Percentiles rank a stretch among this genome's conserved stretches.
Conservation (phyloP, 1,140 invertebrate species). For the Cotesia typhae region DNA sequence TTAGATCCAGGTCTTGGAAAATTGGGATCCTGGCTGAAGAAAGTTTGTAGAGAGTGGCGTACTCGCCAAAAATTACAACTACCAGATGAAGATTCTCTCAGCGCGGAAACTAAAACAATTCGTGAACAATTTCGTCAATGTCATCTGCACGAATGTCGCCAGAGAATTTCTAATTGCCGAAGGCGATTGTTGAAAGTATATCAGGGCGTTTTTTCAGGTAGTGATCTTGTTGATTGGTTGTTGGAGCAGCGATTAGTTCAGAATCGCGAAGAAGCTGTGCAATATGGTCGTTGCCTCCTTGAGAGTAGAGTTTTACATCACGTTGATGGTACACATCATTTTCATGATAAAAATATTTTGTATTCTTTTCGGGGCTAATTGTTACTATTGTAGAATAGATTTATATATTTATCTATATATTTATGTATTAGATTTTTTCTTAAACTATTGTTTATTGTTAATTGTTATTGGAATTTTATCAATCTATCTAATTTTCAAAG, state of each 20-base stretch:
- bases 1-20: slow-evolving; percentile 73
- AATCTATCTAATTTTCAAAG: slow-evolving; percentile 6
- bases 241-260: slow-evolving; percentile 78
- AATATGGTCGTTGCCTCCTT: slow-evolving; percentile 84
- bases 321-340: slow-evolving; percentile 83
- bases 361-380: slow-evolving; percentile 70
- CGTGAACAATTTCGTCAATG: slow-evolving; percentile 90
- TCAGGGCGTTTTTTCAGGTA: slow-evolving; percentile 82
- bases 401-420: slow-evolving; percentile 13
- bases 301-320: slow-evolving; percentile 85
- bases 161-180: slow-evolving; percentile 75
- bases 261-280: slow-evolving; percentile 79
- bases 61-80: slow-evolving; percentile 61
- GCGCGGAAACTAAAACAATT: slow-evolving; percentile 79
- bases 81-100: slow-evolving; percentile 78
- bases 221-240: slow-evolving; percentile 87
- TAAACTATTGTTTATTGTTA: slow-evolving; percentile 6
- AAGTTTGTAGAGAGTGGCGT: slow-evolving; percentile 49
- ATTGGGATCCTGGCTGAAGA: slow-evolving; percentile 55
- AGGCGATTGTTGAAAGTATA: slow-evolving; percentile 80
- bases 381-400: neutral
- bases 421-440: neutral
- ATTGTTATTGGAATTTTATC: slow-evolving; percentile 1
- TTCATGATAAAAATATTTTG: slow-evolving; percentile 76
- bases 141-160: slow-evolving; percentile 82